A percentile compares a stretch with the other conserved stretches of the same genome.
Evolutionary conservation across 2,113 vertebrate genomes (phyloP).

Genomic region (Paradoxurus hermaphroditus): DNA sequence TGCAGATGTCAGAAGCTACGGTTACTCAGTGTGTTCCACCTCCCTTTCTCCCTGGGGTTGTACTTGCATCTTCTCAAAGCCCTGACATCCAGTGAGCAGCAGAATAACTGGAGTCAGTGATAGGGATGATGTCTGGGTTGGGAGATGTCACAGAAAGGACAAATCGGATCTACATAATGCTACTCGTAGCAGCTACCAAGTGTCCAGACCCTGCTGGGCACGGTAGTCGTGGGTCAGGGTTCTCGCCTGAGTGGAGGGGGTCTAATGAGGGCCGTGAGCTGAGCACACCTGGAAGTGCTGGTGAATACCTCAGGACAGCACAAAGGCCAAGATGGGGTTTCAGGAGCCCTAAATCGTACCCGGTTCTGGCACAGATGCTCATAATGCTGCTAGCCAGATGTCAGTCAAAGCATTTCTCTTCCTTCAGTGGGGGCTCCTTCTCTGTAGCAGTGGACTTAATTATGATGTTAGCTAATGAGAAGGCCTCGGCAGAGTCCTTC

Average conservation of each 20-base stretch:
- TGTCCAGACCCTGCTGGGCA: not conserved
- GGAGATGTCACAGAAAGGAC: not conserved
- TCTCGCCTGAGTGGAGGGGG: not conserved
- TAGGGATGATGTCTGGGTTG: not conserved
- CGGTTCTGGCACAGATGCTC: not conserved
- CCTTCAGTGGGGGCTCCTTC: not conserved
- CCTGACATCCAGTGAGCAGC: not conserved
- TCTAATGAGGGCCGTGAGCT: not conserved
- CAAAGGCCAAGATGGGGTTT: not conserved
- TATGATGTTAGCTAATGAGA: not conserved
- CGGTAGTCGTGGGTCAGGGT: not conserved
- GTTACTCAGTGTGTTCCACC: not conserved
- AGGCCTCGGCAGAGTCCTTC: not conserved
- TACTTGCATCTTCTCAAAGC: not conserved
- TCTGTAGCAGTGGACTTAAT: not conserved
- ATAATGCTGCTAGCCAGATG: not conserved
- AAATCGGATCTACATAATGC: not conserved
- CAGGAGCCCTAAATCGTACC: not conserved
- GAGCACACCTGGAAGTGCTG: not conserved
- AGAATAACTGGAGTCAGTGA: not conserved
- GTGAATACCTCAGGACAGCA: not conserved
- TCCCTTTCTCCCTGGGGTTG: not conserved
- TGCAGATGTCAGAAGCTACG: not conserved
- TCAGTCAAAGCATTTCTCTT: not conserved
- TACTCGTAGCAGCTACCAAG: not conserved